phyloP scores from a whole-genome alignment of 2,113 vertebrate genomes.

The Salvator merianae region DNA sequence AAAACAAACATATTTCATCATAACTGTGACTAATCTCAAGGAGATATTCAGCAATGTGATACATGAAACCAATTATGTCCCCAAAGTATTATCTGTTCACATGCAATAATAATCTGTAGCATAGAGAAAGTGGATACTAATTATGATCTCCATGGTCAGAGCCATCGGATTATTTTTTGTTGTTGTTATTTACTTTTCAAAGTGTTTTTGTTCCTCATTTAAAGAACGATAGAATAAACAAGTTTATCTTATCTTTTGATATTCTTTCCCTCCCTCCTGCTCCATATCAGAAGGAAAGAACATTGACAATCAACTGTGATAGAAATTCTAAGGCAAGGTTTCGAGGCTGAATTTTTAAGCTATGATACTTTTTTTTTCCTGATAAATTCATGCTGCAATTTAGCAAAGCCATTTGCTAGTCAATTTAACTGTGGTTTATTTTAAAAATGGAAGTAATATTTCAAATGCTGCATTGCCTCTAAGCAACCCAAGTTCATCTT shows the following conservation, averaged over 20 bases:
- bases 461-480: not conserved
- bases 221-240: not conserved
- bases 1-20: not conserved
- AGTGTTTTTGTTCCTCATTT: not conserved
- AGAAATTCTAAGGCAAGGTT: not conserved
- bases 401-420: fast-evolving
- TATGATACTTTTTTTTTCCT: fast-evolving
- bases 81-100: conserved; percentile 45
- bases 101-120: conserved; percentile 21
- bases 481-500: not conserved
- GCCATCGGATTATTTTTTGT: not conserved
- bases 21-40: conserved; percentile 33
- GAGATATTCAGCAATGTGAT: conserved; percentile 49
- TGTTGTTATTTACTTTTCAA: conserved; percentile 3
- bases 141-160: conserved; percentile 1
- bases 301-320: not conserved
- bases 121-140: conserved; percentile 23
- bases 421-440: not conserved
- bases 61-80: conserved; percentile 54
- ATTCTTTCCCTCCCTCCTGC: fast-evolving
- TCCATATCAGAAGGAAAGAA: not conserved
- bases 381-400: not conserved
- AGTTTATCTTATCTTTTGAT: not conserved
- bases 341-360: fast-evolving
- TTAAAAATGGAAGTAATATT: fast-evolving